Conservation (phyloP, 2,113 vertebrate species). For the Poeciliopsis prolifica region DNA sequence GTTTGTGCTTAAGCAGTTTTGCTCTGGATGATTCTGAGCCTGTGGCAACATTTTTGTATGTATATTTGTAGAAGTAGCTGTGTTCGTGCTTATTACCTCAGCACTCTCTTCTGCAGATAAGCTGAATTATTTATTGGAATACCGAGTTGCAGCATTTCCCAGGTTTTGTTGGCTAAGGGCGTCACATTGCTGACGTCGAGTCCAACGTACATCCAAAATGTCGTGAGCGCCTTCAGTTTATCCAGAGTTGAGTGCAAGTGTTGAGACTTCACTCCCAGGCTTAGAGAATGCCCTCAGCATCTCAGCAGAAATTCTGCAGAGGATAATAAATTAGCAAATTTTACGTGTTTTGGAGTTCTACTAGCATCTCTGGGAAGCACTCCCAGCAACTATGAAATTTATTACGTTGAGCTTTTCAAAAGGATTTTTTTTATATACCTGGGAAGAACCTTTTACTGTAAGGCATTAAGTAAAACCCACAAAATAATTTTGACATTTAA, state of each 20-base stretch:
- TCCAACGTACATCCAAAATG: conserved; percentile 5
- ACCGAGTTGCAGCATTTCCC: conserved; percentile 22
- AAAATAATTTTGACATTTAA: not conserved
- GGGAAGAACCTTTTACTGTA: not conserved
- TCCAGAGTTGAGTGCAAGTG: not conserved
- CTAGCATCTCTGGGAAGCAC: not conserved
- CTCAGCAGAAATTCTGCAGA: not conserved
- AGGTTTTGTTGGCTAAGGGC: not conserved
- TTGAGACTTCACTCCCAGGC: conserved; percentile 3
- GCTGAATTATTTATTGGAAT: conserved; percentile 52
- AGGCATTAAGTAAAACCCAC: not conserved
- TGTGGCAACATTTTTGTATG: conserved; percentile 13
- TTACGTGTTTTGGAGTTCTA: not conserved
- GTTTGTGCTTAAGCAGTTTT: conserved; percentile 14
- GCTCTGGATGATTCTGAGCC: not conserved
- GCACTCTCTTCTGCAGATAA: conserved; percentile 23
- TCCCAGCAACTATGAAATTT: not conserved
- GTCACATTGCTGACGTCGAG: conserved; percentile 36
- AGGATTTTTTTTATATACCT: not conserved
- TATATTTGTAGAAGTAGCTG: conserved; percentile 6
- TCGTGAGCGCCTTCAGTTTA: not conserved
- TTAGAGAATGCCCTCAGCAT: not conserved
- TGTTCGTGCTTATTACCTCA: not conserved
- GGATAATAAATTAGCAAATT: not conserved
- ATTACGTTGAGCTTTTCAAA: not conserved